Evolutionary conservation across 2,888 invertebrate species (phyloP).

Genomic region (Lottia scabra): DNA sequence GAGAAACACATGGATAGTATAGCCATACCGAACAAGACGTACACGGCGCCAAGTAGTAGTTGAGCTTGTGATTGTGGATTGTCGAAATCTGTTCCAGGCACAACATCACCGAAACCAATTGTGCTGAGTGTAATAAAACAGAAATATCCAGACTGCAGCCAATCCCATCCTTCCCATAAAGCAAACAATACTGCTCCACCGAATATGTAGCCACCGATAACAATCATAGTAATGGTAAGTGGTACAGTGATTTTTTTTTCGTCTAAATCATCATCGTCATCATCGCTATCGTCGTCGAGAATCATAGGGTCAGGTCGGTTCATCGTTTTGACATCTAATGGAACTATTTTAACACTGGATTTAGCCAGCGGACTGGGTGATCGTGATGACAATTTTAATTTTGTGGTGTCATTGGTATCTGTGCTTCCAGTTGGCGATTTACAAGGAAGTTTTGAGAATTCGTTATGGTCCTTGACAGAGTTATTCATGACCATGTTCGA

Average conservation of each 20-base stretch:
- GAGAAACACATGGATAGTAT: conserved; percentile 69
- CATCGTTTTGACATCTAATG: conserved; percentile 42
- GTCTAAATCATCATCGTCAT: conserved; percentile 64
- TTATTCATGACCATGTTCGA: conserved; percentile 35
- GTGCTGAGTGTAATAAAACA: conserved; percentile 69
- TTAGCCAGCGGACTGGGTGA: conserved; percentile 23
- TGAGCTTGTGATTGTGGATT: conserved; percentile 59
- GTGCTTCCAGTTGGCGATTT: conserved; percentile 40
- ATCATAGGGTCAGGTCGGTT: conserved; percentile 38
- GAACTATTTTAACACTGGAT: conserved; percentile 45
- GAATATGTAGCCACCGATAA: conserved; percentile 67
- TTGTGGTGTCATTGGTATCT: conserved; percentile 25
- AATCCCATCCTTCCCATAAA: conserved; percentile 67
- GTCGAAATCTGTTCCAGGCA: conserved; percentile 61
- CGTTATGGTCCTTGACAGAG: conserved; percentile 34
- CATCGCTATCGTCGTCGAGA: conserved; percentile 54
- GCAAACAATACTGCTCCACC: conserved; percentile 67
- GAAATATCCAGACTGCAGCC: conserved; percentile 67
- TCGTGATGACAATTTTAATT: conserved; percentile 15
- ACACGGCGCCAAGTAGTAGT: conserved; percentile 63
- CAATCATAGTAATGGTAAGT: conserved; percentile 66
- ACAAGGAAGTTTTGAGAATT: conserved; percentile 44
- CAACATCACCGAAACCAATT: conserved; percentile 68
- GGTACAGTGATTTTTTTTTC: conserved; percentile 66
- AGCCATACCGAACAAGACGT: conserved; percentile 69